These are phyloP conservation scores for Pemphredon lugubris DNA, from an alignment of 2,888 invertebrate genomes.

Conservation along the genomic window DNA sequence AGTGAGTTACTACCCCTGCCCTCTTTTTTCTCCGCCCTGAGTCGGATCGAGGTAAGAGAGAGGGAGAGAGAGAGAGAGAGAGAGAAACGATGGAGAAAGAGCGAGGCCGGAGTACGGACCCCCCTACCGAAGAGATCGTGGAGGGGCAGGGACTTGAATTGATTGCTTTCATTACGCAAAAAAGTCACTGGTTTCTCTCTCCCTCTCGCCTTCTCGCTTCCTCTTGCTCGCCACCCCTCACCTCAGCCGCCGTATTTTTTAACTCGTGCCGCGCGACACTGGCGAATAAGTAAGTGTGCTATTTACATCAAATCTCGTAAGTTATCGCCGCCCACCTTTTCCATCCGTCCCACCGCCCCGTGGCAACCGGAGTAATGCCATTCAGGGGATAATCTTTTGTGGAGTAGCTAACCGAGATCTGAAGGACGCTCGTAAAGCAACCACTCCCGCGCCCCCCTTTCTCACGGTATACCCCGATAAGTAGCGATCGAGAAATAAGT, in stretches of 20 bases:
- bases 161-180: slow-evolving; percentile 81
- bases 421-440: slow-evolving; percentile 17
- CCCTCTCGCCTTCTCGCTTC: slow-evolving; percentile 3
- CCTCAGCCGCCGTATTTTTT: slow-evolving; percentile 74
- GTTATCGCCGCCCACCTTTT: slow-evolving; percentile 69
- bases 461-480: background rate
- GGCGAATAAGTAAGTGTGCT: slow-evolving; percentile 80
- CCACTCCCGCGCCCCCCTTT: slow-evolving; percentile 21
- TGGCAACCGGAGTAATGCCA: slow-evolving; percentile 35
- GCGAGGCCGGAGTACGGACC: slow-evolving; percentile 44
- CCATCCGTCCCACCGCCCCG: slow-evolving; percentile 23
- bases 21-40: slow-evolving; percentile 57
- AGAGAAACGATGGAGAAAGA: slow-evolving; percentile 34
- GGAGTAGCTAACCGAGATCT: slow-evolving; percentile 38
- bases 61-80: slow-evolving; percentile 33
- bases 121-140: slow-evolving; percentile 54
- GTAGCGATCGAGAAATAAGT: too few relatives aligned
- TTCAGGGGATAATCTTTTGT: slow-evolving; percentile 56
- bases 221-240: slow-evolving; percentile 47
- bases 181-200: slow-evolving; percentile 58
- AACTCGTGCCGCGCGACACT: slow-evolving; percentile 74
- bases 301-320: slow-evolving; percentile 80
- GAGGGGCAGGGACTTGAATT: slow-evolving; percentile 78
- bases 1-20: slow-evolving; percentile 56
- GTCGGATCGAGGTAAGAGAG: slow-evolving; percentile 44